Evolutionary conservation across 2,797 vertebrate species (phyloP), one percentile per base, ranked within the genome.

Genomic region (Cirrhinus mrigala): DNA sequence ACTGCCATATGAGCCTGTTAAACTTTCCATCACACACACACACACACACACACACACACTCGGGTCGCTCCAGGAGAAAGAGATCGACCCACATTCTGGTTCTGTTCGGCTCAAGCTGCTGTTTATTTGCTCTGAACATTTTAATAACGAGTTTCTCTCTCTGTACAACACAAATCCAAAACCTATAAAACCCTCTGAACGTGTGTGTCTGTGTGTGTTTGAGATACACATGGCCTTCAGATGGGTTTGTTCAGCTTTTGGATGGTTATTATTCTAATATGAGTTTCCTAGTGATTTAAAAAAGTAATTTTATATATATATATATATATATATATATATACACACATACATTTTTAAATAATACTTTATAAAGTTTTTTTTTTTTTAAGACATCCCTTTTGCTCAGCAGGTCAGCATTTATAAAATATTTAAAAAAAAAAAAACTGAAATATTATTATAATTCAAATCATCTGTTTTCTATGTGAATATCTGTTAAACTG

Each of bases 1-100:
- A 77, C 20, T 77, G 29, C 74, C 74, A 77, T 77, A 77, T 77
- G 74, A 77, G 74, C 33, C 74, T 58, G 29, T 58, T 77, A 77
- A 77, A 77, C 52, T 77, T 77, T 77, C 74, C 74, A 54, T 37
- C 70, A 18, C 73, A 74, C 48, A 6, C 48, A 11, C 73, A 73
- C 69, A 33, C 29, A 3, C 6, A 68, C 29, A 33, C 66, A 37
- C 29, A 27, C 60, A 27, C 60, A 27, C 69, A 29, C 18, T 3
- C 1, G 27, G 29, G 74, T 76, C 11, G 0, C 10, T 76, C 29
- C 52, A 76, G 74, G 74, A 76, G 18, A 58, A 12, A 33, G 52
- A 37, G 29, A 56, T 76, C 3, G 74, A 76, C 74, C 20, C 74
- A 76, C 52, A 76, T 76, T 76, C 74, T 76, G 29, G 5, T 76